Evolutionary conservation across 2,888 invertebrate genomes (phyloP).

Genomic region (Nasonovia ribisnigri): DNA sequence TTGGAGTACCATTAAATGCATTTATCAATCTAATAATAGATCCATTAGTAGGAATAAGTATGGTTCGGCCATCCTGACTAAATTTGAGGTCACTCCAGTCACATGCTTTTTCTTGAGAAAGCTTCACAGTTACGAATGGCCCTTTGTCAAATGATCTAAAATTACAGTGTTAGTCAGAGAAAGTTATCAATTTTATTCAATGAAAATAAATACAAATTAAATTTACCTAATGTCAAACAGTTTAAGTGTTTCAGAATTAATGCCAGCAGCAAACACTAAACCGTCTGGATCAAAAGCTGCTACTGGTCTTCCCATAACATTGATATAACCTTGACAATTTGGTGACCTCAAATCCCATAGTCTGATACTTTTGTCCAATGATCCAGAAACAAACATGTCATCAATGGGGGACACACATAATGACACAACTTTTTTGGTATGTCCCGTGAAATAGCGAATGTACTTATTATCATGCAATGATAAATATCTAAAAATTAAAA

Average conservation of each 20-base stretch:
- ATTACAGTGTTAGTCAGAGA: neutral
- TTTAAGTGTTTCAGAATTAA: slow-evolving; percentile 97
- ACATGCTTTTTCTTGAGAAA: slow-evolving; percentile 95
- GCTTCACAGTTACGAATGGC: slow-evolving; percentile 95
- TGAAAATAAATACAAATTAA: slow-evolving; percentile 70
- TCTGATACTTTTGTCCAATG: slow-evolving; percentile 94
- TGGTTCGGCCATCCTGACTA: slow-evolving; percentile 97
- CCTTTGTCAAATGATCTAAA: slow-evolving; percentile 95
- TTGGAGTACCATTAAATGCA: slow-evolving; percentile 96
- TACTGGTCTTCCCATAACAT: slow-evolving; percentile 95
- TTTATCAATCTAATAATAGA: slow-evolving; percentile 94
- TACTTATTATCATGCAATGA: slow-evolving; percentile 99
- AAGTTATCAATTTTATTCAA: neutral
- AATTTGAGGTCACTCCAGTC: slow-evolving; percentile 99
- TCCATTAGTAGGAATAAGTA: slow-evolving; percentile 96
- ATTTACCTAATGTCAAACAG: slow-evolving; percentile 80
- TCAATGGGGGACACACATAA: slow-evolving; percentile 98
- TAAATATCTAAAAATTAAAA: slow-evolving; percentile 78
- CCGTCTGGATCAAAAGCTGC: slow-evolving; percentile 99
- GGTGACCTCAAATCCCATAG: slow-evolving; percentile 98
- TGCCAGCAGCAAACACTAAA: slow-evolving; percentile 96
- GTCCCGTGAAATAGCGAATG: slow-evolving; percentile 97
- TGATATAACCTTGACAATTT: slow-evolving; percentile 98
- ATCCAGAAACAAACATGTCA: slow-evolving; percentile 97
- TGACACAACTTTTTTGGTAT: slow-evolving; percentile 96